Evolutionary conservation across 2,797 vertebrate species (phyloP), one percentile per base, ranked within the genome.

Genomic region (Poecilia picta): DNA sequence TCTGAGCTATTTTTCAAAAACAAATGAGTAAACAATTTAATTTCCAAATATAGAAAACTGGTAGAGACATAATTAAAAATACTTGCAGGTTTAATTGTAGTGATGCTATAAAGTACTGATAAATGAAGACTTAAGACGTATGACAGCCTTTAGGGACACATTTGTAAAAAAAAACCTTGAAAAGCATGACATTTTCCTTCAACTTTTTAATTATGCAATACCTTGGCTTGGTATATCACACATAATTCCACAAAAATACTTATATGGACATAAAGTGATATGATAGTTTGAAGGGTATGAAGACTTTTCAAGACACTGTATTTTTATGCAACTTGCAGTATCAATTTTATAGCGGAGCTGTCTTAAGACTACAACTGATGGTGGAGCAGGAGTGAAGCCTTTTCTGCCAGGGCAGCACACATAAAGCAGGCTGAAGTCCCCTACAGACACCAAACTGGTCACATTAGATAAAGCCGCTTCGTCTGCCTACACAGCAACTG

Each of bases 401-500:
- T 81, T 72, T 81, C 81, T 89, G 84, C 89, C 88, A 89, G 36
- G 80, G 77, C 80, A 76, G 62, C 74, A 86, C 79, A 87, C 87
- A 85, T 64, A 87, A 46, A 85, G 73, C 75, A 81, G 74, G 72
- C 64, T 89, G 75, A 90, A 72, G 83, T 59, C 62, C 82, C 90
- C 87, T 81, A 20, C 53, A 86, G 88, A 84, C 80, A 87, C 73
- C 41, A 16, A 71, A 71, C 79, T 78, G 76, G 81, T 90, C 89
- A 86, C 86, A 85, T 87, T 71, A 4, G 46, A 89, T 89, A 82
- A 90, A 82, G 76, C 76, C 88, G 87, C 79, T 79, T 90, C 85
- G 59, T 82, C 73, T 70, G 72, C 77, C 62, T 70, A 2, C 28
- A 78, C 25, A 59, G 82, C 85, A 64, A 75, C 80, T 78, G 74